Evolutionary conservation across 2,113 vertebrate species (phyloP), one percentile per base, ranked within the genome.

Genomic region (Geothlypis trichas): DNA sequence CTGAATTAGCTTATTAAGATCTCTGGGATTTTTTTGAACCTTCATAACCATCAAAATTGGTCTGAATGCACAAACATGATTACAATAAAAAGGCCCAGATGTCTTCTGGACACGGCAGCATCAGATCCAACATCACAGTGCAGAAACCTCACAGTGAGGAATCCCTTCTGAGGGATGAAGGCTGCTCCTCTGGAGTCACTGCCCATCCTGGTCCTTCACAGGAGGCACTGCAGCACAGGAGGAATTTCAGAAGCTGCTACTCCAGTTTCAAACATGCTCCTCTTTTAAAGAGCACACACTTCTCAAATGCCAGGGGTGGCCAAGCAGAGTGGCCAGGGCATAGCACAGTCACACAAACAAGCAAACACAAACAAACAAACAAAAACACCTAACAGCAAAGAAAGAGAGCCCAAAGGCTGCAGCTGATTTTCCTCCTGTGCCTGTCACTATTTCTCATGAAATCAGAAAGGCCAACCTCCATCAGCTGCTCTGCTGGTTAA

Each of bases 21-120:
- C 86, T 81, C 94, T 69, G 85, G 54, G 61, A 94, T 95, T 95
- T 91, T 94, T 95, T 88, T 95, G 71, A 97, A 90, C 82, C 46
- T 92, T 77, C 79, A 22, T 91, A 93, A 89, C 95, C 82, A 95
- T 84, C 87, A 75, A 89, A 89, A 95, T 95, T 92, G 80, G 72
- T 92, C 82, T 92, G 91, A 96, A 94, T 46, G 69, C 79, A 65
- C 85, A 96, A 94, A 96, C 59, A 88, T 5, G 61, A 88, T 96
- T 95, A 91, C 67, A 74, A 65, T 69, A 83, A 94, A 90, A 76
- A 76, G 71, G 89, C 37, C 58, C 91, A 95, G 93, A 84, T 94
- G 87, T 79, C 83, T 93, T 69, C 93, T 94, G 95, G 89, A 72
- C 51, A 62, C 2, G 1, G 89, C 54, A 93, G 59, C 59, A 66